Conservation (phyloP, 2,113 vertebrate genomes). For the Nycticebus coucang region DNA sequence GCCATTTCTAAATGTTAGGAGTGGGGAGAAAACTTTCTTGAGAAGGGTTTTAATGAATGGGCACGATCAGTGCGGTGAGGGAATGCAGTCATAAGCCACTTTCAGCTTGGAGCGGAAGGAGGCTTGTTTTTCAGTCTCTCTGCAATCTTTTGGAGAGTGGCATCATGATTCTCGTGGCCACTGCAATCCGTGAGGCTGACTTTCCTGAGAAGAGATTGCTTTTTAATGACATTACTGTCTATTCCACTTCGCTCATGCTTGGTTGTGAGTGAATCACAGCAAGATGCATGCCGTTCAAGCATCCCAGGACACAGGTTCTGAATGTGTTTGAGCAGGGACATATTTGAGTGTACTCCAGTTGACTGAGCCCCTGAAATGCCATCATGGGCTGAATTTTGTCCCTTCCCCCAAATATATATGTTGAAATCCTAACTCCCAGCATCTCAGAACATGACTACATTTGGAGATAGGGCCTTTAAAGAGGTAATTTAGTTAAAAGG, state of each 20-base stretch:
- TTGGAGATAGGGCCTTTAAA: background rate
- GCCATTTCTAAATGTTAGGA: constrained; percentile 47
- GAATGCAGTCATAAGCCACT: background rate
- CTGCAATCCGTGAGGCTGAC: background rate
- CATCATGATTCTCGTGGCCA: background rate
- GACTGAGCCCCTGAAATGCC: background rate
- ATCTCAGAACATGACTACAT: background rate
- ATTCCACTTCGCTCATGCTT: background rate
- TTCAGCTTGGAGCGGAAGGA: background rate
- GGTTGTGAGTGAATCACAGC: background rate
- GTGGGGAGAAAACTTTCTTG: background rate
- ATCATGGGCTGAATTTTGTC: background rate
- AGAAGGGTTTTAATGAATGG: background rate
- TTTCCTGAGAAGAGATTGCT: background rate
- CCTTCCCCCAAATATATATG: background rate
- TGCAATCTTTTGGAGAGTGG: background rate
- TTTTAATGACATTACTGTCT: background rate
- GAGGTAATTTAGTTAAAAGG: background rate
- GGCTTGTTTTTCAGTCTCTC: background rate
- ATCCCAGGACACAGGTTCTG: background rate
- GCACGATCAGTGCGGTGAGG: background rate
- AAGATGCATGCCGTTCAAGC: background rate
- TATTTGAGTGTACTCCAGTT: background rate
- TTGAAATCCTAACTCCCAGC: background rate
- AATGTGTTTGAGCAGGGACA: background rate